phyloP scores from a whole-genome alignment of 1,140 invertebrate species.

The Calephelis nemesis region DNA sequence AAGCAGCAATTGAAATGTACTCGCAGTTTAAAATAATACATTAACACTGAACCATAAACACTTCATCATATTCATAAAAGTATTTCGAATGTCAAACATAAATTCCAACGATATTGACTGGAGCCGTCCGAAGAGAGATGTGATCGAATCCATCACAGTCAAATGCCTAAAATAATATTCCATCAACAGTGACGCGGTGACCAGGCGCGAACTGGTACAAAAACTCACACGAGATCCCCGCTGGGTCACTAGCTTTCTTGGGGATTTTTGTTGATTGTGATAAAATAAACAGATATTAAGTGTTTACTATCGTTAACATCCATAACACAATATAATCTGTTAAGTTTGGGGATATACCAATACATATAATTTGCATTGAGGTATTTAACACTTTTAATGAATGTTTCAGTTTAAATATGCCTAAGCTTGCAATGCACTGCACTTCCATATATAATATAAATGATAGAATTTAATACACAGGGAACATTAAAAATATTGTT shows the following conservation, averaged over 20 bases:
- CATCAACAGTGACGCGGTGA: conserved; percentile 43
- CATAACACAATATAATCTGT: too few species aligned
- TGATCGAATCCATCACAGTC: conserved; percentile 75
- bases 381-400: too few species aligned
- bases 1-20: too few species aligned
- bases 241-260: conserved; percentile 32
- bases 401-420: too few species aligned
- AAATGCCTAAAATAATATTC: conserved; percentile 72
- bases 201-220: conserved; percentile 47
- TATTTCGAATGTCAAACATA: conserved; percentile 21
- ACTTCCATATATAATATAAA: too few species aligned
- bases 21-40: conserved; percentile 13
- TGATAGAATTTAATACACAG: too few species aligned
- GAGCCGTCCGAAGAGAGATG: conserved; percentile 61
- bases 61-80: conserved; percentile 23
- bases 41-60: conserved; percentile 20
- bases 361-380: too few species aligned
- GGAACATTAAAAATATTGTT: too few species aligned
- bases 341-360: too few species aligned
- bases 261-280: not conserved
- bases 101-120: conserved; percentile 22
- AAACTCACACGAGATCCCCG: conserved; percentile 41
- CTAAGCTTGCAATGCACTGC: too few species aligned
- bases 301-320: too few species aligned
- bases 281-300: too few species aligned